phyloP scores from a whole-genome alignment of 2,113 vertebrate genomes.

The Etia nguti region DNA sequence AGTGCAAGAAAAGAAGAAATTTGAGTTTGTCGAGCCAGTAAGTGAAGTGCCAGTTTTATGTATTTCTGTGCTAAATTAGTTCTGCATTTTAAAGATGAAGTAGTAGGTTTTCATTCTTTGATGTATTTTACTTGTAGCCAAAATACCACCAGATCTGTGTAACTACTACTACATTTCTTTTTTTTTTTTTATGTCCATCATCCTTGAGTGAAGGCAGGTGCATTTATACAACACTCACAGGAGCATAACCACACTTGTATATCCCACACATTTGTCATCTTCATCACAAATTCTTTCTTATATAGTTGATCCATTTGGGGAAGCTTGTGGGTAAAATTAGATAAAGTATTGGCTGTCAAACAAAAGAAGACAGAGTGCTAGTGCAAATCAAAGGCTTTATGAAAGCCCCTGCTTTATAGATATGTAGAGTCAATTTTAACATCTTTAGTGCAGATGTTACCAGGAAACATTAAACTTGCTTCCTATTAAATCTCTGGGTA shows the following conservation, averaged over 20 bases:
- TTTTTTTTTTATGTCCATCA: neutral
- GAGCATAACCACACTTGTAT: neutral
- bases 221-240: neutral
- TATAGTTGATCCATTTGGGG: neutral
- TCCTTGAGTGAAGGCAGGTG: neutral
- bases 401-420: neutral
- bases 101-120: neutral
- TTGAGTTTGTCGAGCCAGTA: conserved; percentile 99
- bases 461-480: conserved; percentile 18
- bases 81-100: neutral
- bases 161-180: neutral
- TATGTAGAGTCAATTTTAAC: neutral
- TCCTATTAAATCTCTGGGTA: conserved; percentile 29
- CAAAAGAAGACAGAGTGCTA: neutral
- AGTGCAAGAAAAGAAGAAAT: conserved; percentile 98
- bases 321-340: neutral
- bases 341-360: conserved; percentile 8
- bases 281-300: neutral
- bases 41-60: conserved; percentile 9
- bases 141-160: neutral
- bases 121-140: neutral
- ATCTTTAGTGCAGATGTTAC: conserved; percentile 2
- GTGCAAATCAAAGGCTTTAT: neutral
- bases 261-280: neutral
- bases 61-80: neutral